Evolutionary conservation across 2,888 invertebrate species (phyloP).

Genomic region (Napeogenes sylphis): DNA sequence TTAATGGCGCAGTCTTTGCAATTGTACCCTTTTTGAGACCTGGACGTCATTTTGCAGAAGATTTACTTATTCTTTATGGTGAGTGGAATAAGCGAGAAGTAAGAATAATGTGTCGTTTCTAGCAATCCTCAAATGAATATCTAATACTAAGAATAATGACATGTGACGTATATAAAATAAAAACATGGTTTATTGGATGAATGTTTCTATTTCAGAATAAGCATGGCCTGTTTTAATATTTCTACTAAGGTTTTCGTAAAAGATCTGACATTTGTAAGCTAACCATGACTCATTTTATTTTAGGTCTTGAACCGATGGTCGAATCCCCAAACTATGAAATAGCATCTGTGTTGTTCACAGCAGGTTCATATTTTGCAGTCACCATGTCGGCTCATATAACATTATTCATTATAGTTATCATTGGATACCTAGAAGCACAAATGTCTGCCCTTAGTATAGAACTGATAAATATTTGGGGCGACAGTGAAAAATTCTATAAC

Average conservation of each 20-base stretch:
- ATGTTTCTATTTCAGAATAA: too few species aligned
- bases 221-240: too few species aligned
- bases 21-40: slow-evolving; percentile 39
- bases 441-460: slow-evolving; percentile 49
- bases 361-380: slow-evolving; percentile 36
- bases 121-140: not conserved
- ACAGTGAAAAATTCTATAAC: slow-evolving; percentile 16
- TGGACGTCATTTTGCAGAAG: slow-evolving; percentile 49
- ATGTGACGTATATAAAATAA: too few species aligned
- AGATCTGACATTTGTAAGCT: not conserved
- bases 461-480: slow-evolving; percentile 43
- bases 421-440: slow-evolving; percentile 52
- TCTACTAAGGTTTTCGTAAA: too few species aligned
- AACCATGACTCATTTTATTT: not conserved
- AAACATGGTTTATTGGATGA: too few species aligned
- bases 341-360: slow-evolving; percentile 32
- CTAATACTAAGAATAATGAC: not conserved
- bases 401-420: slow-evolving; percentile 43
- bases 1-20: slow-evolving; percentile 43
- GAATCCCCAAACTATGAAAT: slow-evolving; percentile 54
- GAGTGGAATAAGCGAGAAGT: slow-evolving; percentile 10
- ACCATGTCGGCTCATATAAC: slow-evolving; percentile 44
- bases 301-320: slow-evolving; percentile 53
- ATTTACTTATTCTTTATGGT: slow-evolving; percentile 43
- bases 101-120: not conserved